Conservation (phyloP, 2,113 vertebrate species). For the Ameiurus melas region DNA sequence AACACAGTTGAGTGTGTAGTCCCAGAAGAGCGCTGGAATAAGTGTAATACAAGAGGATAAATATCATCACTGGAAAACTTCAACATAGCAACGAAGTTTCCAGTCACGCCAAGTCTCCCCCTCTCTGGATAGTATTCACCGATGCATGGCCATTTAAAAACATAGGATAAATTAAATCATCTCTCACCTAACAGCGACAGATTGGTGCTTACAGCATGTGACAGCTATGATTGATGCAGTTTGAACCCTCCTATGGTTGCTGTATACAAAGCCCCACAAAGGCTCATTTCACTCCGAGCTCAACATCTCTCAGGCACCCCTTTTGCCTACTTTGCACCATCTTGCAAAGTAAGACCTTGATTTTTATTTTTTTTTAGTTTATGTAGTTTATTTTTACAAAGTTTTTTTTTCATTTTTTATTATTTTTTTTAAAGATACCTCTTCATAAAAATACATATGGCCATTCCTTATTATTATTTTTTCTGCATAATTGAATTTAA, state of each 20-base stretch:
- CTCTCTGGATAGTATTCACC: constrained; percentile 51
- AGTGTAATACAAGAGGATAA: constrained; percentile 14
- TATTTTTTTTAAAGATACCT: constrained; percentile 49
- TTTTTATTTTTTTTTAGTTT: constrained; percentile 64
- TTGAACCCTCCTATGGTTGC: constrained; percentile 69
- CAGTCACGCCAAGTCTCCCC: not conserved
- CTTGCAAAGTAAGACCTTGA: constrained; percentile 61
- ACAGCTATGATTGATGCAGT: constrained; percentile 73
- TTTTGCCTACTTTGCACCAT: constrained; percentile 28
- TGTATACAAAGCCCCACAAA: constrained; percentile 75
- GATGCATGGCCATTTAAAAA: constrained; percentile 63
- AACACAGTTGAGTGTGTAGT: too few species aligned
- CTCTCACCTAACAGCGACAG: constrained; percentile 73
- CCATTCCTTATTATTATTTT: constrained; percentile 67
- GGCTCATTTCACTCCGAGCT: constrained; percentile 66
- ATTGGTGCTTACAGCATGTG: constrained; percentile 71
- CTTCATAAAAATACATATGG: constrained; percentile 57
- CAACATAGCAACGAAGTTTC: constrained; percentile 12
- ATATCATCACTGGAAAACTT: constrained; percentile 24
- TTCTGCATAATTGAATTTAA: constrained; percentile 74
- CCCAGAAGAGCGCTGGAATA: not conserved
- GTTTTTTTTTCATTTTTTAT: constrained; percentile 66
- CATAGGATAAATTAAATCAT: constrained; percentile 50
- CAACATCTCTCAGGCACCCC: constrained; percentile 51
- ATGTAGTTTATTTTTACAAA: constrained; percentile 71